A percentile compares a stretch with the other conserved stretches of the same genome.
Conservation (phyloP, 92 coral and sea anemone genomes). For the Palythoa grandis region DNA sequence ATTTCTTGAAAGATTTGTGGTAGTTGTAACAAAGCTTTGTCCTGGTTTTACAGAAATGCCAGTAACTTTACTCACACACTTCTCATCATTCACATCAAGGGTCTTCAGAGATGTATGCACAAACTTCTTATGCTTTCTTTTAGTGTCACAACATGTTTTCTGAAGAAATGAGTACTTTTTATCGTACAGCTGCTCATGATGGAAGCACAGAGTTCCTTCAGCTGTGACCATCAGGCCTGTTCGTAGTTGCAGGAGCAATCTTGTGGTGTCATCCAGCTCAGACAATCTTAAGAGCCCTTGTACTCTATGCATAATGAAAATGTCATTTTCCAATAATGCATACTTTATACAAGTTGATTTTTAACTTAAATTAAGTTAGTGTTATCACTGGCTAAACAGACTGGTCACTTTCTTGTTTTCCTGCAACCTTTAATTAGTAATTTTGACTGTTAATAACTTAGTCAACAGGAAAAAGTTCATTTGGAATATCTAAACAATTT, state of each 20-base stretch:
- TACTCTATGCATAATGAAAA: too few species aligned
- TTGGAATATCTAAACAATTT: too few species aligned
- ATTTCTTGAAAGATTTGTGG: background rate
- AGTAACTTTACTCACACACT: slow-evolving; percentile 3
- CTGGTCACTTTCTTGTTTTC: too few species aligned
- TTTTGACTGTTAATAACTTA: too few species aligned
- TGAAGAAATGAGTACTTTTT: slow-evolving; percentile 33
- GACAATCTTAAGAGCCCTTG: slow-evolving; percentile 31
- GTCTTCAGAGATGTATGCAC: slow-evolving; percentile 25
- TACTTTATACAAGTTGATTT: too few species aligned
- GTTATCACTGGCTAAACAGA: too few species aligned
- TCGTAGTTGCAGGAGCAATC: slow-evolving; percentile 36
- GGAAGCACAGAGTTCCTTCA: slow-evolving; percentile 28
- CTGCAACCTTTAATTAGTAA: too few species aligned
- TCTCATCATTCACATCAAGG: slow-evolving; percentile 19
- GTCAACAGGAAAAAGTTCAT: too few species aligned
- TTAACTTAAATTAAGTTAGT: too few species aligned
- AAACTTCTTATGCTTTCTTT: slow-evolving; percentile 7
- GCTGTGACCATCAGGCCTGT: slow-evolving; percentile 8
- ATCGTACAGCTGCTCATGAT: slow-evolving; percentile 28
- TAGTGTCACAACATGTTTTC: slow-evolving; percentile 23
- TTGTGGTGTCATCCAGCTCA: slow-evolving; percentile 29
- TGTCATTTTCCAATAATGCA: too few species aligned
- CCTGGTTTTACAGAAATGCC: slow-evolving; percentile 14
- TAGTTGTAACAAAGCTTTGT: slow-evolving; percentile 14